phyloP scores from a whole-genome alignment of 2,113 vertebrate genomes.

The Tetrax tetrax region DNA sequence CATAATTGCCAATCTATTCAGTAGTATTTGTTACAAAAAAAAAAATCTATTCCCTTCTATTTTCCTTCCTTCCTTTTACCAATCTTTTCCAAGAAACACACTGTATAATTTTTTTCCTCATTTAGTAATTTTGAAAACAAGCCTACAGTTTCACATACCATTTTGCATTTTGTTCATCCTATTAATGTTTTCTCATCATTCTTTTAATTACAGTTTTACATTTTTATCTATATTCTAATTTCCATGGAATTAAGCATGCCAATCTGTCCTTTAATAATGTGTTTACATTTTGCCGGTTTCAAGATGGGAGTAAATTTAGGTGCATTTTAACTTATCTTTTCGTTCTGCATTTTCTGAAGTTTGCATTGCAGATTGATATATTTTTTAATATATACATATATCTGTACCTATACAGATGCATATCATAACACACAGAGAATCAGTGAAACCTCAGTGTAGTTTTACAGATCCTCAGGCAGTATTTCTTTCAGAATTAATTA shows the following conservation, averaged over 20 bases:
- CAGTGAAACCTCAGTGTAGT: neutral
- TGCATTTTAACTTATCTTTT: neutral
- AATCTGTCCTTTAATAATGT: constrained; percentile 17
- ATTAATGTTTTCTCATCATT: neutral
- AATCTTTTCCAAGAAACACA: neutral
- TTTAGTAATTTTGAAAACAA: neutral
- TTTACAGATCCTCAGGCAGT: neutral
- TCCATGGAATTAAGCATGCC: constrained; percentile 30
- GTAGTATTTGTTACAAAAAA: neutral
- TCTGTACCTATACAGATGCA: neutral
- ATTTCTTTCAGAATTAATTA: constrained; percentile 21
- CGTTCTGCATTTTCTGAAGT: neutral
- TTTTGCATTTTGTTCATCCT: neutral
- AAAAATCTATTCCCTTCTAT: too few relatives aligned
- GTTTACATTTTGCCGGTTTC: constrained; percentile 31
- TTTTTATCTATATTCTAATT: constrained; percentile 34
- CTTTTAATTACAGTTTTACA: constrained; percentile 19
- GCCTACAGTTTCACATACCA: neutral
- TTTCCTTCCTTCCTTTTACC: too few relatives aligned
- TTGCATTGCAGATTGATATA: neutral
- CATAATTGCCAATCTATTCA: neutral
- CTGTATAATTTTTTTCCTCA: neutral
- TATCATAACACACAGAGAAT: neutral
- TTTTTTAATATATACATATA: neutral
- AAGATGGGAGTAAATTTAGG: neutral